Evolutionary conservation across 1,140 invertebrate species (phyloP).

Genomic region (Tyrophagus putrescentiae): DNA sequence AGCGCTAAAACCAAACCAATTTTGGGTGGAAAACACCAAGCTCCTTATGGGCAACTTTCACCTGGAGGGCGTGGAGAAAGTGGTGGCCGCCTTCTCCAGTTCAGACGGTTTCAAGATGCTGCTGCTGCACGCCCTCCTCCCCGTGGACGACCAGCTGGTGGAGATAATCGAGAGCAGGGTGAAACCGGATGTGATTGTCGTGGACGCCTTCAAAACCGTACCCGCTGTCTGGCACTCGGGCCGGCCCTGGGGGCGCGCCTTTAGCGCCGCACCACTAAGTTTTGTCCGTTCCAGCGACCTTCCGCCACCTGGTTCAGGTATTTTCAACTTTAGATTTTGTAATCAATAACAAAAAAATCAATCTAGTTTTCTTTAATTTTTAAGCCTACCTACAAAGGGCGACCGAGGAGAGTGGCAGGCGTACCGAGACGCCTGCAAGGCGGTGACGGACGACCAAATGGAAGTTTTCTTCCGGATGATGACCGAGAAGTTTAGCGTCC

Average conservation of each 20-base stretch:
- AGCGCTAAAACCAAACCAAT: too few relatives aligned
- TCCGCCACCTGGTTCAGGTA: slow-evolving; percentile 3
- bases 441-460: neutral
- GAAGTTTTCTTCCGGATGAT: neutral
- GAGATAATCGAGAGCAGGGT: neutral
- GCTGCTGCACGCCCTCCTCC: too few relatives aligned
- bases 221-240: neutral
- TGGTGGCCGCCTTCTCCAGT: too few relatives aligned
- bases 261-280: neutral
- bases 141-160: neutral
- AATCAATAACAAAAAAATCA: neutral
- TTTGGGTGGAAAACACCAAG: too few relatives aligned
- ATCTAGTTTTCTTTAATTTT: neutral
- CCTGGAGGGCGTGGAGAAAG: too few relatives aligned
- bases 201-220: neutral
- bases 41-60: too few relatives aligned
- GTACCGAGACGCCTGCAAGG: neutral
- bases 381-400: neutral
- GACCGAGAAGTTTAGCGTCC: neutral
- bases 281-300: neutral
- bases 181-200: slow-evolving; percentile 15
- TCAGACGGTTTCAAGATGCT: too few relatives aligned
- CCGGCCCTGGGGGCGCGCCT: neutral
- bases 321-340: neutral
- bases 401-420: neutral